Conservation (phyloP, 2,888 invertebrate species). For the Quadroppia sp. region DNA sequence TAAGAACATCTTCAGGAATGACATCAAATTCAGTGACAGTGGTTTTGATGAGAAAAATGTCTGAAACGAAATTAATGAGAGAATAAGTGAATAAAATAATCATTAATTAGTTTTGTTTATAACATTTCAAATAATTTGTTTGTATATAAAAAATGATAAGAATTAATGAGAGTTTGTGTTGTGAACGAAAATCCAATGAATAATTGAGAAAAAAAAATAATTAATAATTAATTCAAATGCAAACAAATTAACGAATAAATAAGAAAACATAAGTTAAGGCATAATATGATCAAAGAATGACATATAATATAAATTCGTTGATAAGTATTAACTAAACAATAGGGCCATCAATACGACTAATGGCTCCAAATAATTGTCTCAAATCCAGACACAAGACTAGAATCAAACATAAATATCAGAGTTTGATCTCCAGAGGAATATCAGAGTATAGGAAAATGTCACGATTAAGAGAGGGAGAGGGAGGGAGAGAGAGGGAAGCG, state of each 20-base stretch:
- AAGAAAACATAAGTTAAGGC: neutral
- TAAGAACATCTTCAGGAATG: too few species aligned
- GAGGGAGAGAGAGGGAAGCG: neutral
- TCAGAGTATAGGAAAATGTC: neutral
- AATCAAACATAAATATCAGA: neutral
- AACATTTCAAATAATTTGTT: too few species aligned
- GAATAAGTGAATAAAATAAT: too few species aligned
- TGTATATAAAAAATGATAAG: too few species aligned
- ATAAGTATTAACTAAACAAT: constrained; percentile 8
- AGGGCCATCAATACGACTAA: constrained; percentile 4
- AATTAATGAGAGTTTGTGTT: too few species aligned
- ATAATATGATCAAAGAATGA: neutral
- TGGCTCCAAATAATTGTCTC: neutral
- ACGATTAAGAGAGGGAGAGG: too few species aligned
- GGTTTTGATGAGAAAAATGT: too few species aligned
- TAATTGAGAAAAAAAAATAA: too few species aligned
- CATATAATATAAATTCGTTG: neutral
- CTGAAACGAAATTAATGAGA: too few species aligned
- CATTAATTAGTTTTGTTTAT: too few species aligned
- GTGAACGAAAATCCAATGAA: constrained; percentile 1
- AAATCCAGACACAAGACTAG: too few species aligned
- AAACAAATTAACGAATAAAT: constrained; percentile 1
- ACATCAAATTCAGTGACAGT: too few species aligned
- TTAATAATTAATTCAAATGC: neutral
- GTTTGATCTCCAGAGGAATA: neutral